Percentiles rank a stretch among this genome's conserved stretches.
These are phyloP conservation scores for Tetanocera ferruginea DNA, from an alignment of 2,888 invertebrate species.

Conservation along the genomic window DNA sequence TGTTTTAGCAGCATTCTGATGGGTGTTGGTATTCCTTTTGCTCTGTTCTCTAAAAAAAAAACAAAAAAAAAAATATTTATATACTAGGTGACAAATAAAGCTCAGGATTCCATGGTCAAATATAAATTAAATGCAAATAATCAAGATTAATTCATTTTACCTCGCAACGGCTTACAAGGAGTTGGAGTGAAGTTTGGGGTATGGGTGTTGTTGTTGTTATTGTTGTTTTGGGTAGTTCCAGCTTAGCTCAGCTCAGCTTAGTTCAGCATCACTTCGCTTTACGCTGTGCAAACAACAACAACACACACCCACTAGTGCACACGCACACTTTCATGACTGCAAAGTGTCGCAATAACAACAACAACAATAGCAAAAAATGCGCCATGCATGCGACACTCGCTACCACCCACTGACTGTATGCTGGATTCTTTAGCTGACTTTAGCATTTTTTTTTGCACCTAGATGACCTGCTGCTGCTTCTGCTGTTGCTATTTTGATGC, in stretches of 20 bases:
- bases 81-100: slow-evolving; percentile 39
- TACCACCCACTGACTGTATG: background rate
- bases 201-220: background rate
- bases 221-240: background rate
- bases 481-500: background rate
- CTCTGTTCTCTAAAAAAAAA: background rate
- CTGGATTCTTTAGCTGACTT: background rate
- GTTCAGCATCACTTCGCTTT: background rate
- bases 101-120: slow-evolving; percentile 44
- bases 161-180: slow-evolving; percentile 8
- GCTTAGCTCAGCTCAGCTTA: background rate
- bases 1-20: background rate
- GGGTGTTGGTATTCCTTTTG: background rate
- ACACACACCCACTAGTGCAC: background rate
- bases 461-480: slow-evolving; percentile 4
- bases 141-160: slow-evolving; percentile 46
- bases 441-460: background rate
- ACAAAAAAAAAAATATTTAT: slow-evolving; percentile 15
- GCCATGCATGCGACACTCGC: background rate
- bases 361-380: background rate
- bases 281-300: background rate
- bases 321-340: background rate
- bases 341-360: background rate
- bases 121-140: slow-evolving; percentile 47
- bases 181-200: background rate